These are phyloP conservation scores for Buathra laborator DNA, from an alignment of 2,888 invertebrate species.

Conservation along the genomic window DNA sequence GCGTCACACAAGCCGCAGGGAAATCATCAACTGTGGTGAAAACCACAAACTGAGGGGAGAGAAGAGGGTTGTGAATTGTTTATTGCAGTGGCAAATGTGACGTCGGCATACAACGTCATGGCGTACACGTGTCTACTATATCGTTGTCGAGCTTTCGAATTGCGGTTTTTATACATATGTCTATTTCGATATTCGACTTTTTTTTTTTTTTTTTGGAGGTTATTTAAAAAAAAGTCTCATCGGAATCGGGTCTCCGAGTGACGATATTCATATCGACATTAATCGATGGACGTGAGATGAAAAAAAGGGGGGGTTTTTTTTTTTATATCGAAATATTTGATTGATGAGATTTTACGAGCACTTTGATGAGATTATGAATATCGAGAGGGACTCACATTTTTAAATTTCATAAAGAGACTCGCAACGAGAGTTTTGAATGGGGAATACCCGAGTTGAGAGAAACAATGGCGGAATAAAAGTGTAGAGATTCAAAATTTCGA, in stretches of 20 bases:
- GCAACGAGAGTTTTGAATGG: background rate
- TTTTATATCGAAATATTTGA: background rate
- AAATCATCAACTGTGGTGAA: slow-evolving; percentile 17
- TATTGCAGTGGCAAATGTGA: slow-evolving; percentile 16
- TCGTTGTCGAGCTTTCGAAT: background rate
- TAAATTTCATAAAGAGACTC: background rate
- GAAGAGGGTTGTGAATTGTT: slow-evolving; percentile 28
- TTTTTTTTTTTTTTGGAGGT: background rate
- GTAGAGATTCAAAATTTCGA: background rate
- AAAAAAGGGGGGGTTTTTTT: background rate
- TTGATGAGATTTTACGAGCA: background rate
- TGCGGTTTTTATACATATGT: background rate
- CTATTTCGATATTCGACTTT: background rate
- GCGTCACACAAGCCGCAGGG: slow-evolving; percentile 21
- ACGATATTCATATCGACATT: background rate
- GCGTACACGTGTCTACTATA: background rate
- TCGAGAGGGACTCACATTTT: background rate
- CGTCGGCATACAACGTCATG: slow-evolving; percentile 37
- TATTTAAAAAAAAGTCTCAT: background rate
- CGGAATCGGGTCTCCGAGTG: background rate
- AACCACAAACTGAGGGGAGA: background rate
- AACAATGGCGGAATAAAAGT: background rate
- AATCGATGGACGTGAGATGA: background rate
- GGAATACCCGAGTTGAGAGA: background rate
- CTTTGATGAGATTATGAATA: background rate